Percentiles rank a stretch among this genome's conserved stretches.
These are phyloP conservation scores for Oopsacas minuta DNA, from an alignment of 37 sponge, comb jelly and placozoan species.

Conservation along the genomic window DNA sequence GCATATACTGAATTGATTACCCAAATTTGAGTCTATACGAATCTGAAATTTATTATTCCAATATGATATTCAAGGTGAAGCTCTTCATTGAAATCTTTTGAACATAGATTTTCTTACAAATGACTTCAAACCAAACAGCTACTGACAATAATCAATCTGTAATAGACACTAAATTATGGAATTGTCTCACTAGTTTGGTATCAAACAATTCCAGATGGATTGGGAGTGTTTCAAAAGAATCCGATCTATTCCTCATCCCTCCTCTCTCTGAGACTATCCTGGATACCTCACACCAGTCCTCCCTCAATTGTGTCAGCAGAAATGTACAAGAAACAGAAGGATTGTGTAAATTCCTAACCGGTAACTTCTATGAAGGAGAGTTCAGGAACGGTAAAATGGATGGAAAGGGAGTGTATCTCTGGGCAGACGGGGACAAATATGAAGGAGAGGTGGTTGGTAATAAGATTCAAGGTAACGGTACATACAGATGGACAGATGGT, in stretches of 20 bases:
- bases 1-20: too few species aligned
- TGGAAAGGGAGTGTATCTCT: constrained; percentile 49
- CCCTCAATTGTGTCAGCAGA: background rate
- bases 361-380: constrained; percentile 37
- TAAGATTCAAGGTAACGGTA: constrained; percentile 44
- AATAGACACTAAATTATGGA: background rate
- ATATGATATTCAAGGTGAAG: too few species aligned
- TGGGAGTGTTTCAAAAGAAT: background rate
- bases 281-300: background rate
- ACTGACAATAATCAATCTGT: background rate
- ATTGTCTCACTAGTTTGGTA: background rate
- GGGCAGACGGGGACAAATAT: constrained; percentile 58
- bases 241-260: background rate
- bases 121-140: background rate
- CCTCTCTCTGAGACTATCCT: background rate
- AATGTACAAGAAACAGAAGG: background rate
- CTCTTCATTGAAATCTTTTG: too few species aligned
- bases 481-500: constrained; percentile 56
- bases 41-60: too few species aligned
- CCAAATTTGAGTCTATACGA: too few species aligned
- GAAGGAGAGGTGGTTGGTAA: constrained; percentile 55
- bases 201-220: constrained; percentile 6
- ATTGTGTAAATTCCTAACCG: background rate
- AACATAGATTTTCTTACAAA: too few species aligned
- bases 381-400: constrained; percentile 56